Base-by-base conservation (phyloP, 2,797 vertebrate genomes). In the Pseudochaenichthys georgianus region DNA sequence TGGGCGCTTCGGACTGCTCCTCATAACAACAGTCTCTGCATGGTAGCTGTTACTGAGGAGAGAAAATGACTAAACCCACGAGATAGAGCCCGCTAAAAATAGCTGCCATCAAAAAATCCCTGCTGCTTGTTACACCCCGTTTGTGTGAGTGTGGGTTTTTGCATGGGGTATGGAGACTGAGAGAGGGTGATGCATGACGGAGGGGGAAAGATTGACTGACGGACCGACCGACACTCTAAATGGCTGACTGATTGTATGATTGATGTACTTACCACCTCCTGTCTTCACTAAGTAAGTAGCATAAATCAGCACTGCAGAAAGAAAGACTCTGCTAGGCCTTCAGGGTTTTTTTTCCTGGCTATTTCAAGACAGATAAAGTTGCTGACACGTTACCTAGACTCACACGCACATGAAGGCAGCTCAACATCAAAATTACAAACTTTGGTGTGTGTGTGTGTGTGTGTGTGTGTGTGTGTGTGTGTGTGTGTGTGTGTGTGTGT, bases 51-150 rank as follows among this genome's bases (percentile, higher is more conserved):
- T 93, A 91, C 91, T 63, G 92, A 88, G 88, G 89, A 87, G 88
- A 88, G 87, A 90, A 90, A 90, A 93, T 93, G 85, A 92, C 85
- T 85, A 93, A 92, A 92, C 87, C 87, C 89, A 82, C 45, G 55
- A 88, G 88, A 93, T 91, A 88, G 85, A 87, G 87, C 81, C 79
- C 61, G 82, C 92, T 93, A 94, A 93, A 93, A 93, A 94, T 94
- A 93, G 88, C 87, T 81, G 77, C 77, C 78, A 90, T 92, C 85
- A 88, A 88, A 92, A 34, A 93, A 90, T 87, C 77, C 87, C 90
- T 0, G 74, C 86, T 87, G 86, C 87, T 88, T 72, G 71, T 82
- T 84, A 84, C 78, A 78, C 78, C 62, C 69, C 9, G 12, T 80
- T 62, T 70, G 70, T 67, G 72, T 21, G 52, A 45, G 43, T 7